Evolutionary conservation across 1,140 invertebrate species (phyloP).

Genomic region (Stratiolaelaps scimitus): DNA sequence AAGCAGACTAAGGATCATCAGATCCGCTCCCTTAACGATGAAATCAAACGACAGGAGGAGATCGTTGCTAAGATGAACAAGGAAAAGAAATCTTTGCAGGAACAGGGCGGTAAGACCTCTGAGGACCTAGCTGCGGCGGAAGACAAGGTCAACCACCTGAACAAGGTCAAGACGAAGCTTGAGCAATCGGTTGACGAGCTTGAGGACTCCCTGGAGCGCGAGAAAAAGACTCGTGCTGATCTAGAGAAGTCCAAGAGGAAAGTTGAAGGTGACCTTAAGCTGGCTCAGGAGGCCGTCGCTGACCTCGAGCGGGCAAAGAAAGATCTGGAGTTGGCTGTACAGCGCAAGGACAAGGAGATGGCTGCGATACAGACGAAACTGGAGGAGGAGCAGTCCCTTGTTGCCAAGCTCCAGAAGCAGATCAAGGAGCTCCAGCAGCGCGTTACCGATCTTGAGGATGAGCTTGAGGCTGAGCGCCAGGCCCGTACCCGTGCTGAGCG

Average conservation of each 20-base stretch:
- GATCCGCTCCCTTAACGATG: slow-evolving; percentile 46
- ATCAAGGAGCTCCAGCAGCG: slow-evolving; percentile 43
- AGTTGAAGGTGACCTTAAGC: slow-evolving; percentile 42
- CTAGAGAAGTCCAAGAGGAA: slow-evolving; percentile 45
- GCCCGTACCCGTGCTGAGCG: slow-evolving; percentile 37
- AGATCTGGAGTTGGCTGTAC: neutral
- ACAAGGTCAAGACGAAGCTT: slow-evolving; percentile 48
- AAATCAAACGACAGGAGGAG: slow-evolving; percentile 49
- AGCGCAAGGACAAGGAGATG: slow-evolving; percentile 26
- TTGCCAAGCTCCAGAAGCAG: slow-evolving; percentile 48
- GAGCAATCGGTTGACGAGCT: slow-evolving; percentile 47
- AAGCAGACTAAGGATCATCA: slow-evolving; percentile 49
- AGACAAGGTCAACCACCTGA: slow-evolving; percentile 51
- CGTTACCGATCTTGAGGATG: slow-evolving; percentile 44
- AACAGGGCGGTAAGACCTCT: slow-evolving; percentile 44
- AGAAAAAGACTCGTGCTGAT: slow-evolving; percentile 48
- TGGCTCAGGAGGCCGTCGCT: slow-evolving; percentile 47
- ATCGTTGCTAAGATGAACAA: slow-evolving; percentile 47
- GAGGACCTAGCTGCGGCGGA: slow-evolving; percentile 48
- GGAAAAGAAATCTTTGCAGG: slow-evolving; percentile 48
- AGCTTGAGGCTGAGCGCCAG: slow-evolving; percentile 43
- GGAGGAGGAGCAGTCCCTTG: slow-evolving; percentile 40
- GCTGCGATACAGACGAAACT: slow-evolving; percentile 29
- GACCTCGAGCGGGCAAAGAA: slow-evolving; percentile 40
- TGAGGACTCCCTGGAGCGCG: slow-evolving; percentile 47